phyloP scores from a whole-genome alignment of 2,797 vertebrate species.

The Rhabdophis nuchalis region DNA sequence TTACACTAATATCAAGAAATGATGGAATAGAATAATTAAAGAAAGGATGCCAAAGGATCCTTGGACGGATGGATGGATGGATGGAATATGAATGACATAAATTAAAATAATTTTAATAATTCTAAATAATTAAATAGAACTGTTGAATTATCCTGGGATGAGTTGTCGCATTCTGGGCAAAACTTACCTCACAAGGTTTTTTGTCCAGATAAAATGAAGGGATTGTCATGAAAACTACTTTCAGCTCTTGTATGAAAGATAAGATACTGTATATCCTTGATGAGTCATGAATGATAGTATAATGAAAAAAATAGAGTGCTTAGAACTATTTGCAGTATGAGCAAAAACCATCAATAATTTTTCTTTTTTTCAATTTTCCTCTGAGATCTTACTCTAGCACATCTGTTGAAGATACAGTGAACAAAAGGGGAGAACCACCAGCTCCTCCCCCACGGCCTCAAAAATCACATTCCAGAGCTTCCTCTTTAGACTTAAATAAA shows the following conservation, averaged over 20 bases:
- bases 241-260: not conserved
- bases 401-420: slow-evolving; percentile 90
- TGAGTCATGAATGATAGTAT: not conserved
- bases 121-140: not conserved
- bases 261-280: not conserved
- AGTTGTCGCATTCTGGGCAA: not conserved
- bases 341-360: slow-evolving; percentile 16
- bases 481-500: slow-evolving; percentile 96
- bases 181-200: not conserved
- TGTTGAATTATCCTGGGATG: not conserved
- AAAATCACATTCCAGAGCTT: slow-evolving; percentile 94
- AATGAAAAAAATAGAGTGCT: not conserved
- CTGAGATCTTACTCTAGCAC: slow-evolving; percentile 93
- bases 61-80: too few species aligned
- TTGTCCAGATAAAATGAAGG: not conserved
- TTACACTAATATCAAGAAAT: not conserved
- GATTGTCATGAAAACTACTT: not conserved
- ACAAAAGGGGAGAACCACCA: slow-evolving; percentile 90
- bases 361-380: slow-evolving; percentile 43
- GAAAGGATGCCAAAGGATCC: not conserved
- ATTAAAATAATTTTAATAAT: not conserved
- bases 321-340: slow-evolving; percentile 15
- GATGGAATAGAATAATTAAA: not conserved
- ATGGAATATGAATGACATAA: not conserved
- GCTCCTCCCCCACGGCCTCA: slow-evolving; percentile 92